A percentile compares a stretch with the other conserved stretches of the same genome.
Conservation (phyloP, 2,888 invertebrate genomes). For the Helobdella robusta region DNA sequence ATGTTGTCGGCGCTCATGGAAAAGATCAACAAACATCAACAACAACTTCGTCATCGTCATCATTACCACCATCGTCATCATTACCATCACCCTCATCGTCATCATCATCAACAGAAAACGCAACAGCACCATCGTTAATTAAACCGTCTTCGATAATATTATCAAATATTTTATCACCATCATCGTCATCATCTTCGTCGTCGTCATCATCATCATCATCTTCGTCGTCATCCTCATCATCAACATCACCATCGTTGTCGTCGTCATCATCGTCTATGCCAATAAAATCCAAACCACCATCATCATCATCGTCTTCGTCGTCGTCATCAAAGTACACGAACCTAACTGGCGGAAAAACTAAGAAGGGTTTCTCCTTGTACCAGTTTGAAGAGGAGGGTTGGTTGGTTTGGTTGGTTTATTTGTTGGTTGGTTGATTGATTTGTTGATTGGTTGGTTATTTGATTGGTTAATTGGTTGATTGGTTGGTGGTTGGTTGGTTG, state of each 20-base stretch:
- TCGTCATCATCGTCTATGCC: slow-evolving; percentile 18
- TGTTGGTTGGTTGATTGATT: too few relatives aligned
- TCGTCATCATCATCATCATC: slow-evolving; percentile 21
- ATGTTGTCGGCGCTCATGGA: too few relatives aligned
- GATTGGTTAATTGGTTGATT: too few relatives aligned
- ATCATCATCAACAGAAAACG: neutral
- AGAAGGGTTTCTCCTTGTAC: neutral
- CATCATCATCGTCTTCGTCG: slow-evolving; percentile 19
- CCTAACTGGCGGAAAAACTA: neutral
- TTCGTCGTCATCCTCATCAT: slow-evolving; percentile 22
- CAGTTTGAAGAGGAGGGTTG: too few relatives aligned
- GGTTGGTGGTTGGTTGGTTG: too few relatives aligned
- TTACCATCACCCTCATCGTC: neutral
- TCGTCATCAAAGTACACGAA: slow-evolving; percentile 11
- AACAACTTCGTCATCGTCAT: too few relatives aligned
- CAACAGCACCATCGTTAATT: neutral
- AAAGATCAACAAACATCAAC: too few relatives aligned
- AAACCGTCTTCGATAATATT: neutral
- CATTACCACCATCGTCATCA: too few relatives aligned
- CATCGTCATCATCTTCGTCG: slow-evolving; percentile 21
- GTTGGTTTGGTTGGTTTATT: too few relatives aligned
- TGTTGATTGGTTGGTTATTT: too few relatives aligned
- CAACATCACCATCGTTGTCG: slow-evolving; percentile 19
- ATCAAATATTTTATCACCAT: slow-evolving; percentile 15
- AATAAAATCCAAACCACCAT: slow-evolving; percentile 18